These are phyloP conservation scores for Seriola rivoliana DNA, from an alignment of 2,113 vertebrate genomes.

Conservation along the genomic window DNA sequence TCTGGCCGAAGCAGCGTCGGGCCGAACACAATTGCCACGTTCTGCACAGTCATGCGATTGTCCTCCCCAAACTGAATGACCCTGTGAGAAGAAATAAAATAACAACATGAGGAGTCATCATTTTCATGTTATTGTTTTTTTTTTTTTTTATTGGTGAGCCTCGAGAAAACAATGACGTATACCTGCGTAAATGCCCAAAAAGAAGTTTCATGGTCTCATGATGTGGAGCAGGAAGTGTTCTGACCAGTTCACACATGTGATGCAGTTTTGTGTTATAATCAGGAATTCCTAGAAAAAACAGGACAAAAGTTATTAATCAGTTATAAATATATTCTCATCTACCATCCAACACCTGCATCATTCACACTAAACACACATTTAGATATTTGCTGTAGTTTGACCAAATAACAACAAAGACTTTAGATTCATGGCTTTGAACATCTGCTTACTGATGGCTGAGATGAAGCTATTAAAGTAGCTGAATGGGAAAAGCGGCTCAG, in stretches of 20 bases:
- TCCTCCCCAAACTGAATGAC: conserved; percentile 88
- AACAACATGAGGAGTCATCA: not conserved
- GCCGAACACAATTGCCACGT: conserved; percentile 94
- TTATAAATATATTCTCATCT: not conserved
- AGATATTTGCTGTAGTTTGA: not conserved
- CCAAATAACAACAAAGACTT: not conserved
- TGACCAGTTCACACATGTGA: conserved; percentile 87
- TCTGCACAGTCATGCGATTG: conserved; percentile 96
- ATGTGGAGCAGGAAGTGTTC: conserved; percentile 86
- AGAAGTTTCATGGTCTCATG: conserved; percentile 91
- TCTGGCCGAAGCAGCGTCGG: conserved; percentile 93
- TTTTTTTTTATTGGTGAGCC: not conserved
- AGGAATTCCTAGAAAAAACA: conserved; percentile 83
- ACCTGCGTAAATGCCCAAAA: conserved; percentile 94
- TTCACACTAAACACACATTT: not conserved
- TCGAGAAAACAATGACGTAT: conserved; percentile 31
- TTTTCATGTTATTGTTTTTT: not conserved
- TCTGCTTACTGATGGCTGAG: conserved; percentile 82
- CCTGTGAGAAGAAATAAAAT: conserved; percentile 69
- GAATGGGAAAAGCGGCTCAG: conserved; percentile 92
- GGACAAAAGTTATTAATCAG: not conserved
- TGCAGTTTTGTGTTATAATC: conserved; percentile 81
- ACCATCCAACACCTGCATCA: not conserved
- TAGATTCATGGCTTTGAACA: no score
- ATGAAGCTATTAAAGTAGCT: conserved; percentile 91